Conservation (phyloP, 2,888 invertebrate genomes). For the Neria commutata region DNA sequence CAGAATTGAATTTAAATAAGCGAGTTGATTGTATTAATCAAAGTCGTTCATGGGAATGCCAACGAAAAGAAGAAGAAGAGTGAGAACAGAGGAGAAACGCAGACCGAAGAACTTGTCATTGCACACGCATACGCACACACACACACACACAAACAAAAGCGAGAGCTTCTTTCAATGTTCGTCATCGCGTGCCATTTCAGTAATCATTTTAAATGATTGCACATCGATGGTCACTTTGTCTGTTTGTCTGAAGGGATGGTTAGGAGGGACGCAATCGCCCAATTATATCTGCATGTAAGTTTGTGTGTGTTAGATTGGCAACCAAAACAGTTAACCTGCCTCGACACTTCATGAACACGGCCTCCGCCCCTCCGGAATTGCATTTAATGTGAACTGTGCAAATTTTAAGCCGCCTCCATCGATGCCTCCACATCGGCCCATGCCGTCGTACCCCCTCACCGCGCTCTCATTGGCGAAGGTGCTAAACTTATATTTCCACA, state of each 20-base stretch:
- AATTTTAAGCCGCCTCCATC: conserved; percentile 7
- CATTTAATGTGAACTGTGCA: not conserved
- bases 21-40: not conserved
- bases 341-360: not conserved
- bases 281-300: not conserved
- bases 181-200: not conserved
- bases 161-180: not conserved
- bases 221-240: not conserved
- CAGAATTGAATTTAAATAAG: not conserved
- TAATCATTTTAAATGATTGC: not conserved
- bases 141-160: not conserved
- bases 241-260: not conserved
- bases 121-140: not conserved
- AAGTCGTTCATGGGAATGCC: too few species aligned
- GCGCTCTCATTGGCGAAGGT: too few species aligned
- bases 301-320: not conserved
- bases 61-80: too few species aligned
- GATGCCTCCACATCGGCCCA: conserved; percentile 7
- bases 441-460: too few species aligned
- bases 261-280: not conserved
- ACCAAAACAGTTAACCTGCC: conserved; percentile 17
- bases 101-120: too few species aligned
- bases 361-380: not conserved
- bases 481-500: too few species aligned
- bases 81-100: too few species aligned